A percentile compares a stretch with the other conserved stretches of the same genome.
phyloP scores from a whole-genome alignment of 1,140 invertebrate species.

The Gryon sp. region DNA sequence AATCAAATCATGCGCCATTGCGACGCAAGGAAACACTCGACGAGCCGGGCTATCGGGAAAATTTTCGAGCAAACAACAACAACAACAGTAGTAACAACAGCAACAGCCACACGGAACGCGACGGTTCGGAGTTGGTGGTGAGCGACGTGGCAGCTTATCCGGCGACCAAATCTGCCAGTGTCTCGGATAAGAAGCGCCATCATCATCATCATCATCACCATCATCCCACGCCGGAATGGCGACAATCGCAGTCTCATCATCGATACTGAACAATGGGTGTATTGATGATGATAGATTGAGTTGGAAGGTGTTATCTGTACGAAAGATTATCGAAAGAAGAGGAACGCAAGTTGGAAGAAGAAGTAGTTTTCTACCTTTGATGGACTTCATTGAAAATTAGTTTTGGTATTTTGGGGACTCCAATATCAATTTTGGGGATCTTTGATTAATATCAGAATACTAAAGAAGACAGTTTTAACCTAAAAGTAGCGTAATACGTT shows the following conservation, averaged over 20 bases:
- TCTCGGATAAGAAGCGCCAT: slow-evolving; percentile 85
- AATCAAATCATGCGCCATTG: slow-evolving; percentile 81
- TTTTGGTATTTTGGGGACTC: too few relatives aligned
- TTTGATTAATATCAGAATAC: too few relatives aligned
- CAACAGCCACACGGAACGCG: slow-evolving; percentile 83
- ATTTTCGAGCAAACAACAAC: slow-evolving; percentile 70
- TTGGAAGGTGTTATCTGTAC: too few relatives aligned
- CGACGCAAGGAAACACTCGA: slow-evolving; percentile 86
- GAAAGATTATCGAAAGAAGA: too few relatives aligned
- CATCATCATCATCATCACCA: slow-evolving; percentile 92
- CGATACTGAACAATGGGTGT: slow-evolving; percentile 73
- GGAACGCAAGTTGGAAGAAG: too few relatives aligned
- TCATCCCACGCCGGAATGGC: slow-evolving; percentile 79
- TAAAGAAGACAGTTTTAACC: too few relatives aligned
- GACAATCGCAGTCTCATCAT: slow-evolving; percentile 75
- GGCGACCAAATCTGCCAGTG: slow-evolving; percentile 76
- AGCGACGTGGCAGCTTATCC: slow-evolving; percentile 83
- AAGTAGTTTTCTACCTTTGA: too few relatives aligned
- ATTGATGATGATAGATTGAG: slow-evolving; percentile 24
- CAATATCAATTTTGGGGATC: too few relatives aligned
- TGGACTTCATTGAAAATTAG: too few relatives aligned
- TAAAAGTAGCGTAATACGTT: too few relatives aligned
- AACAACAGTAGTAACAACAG: slow-evolving; percentile 16
- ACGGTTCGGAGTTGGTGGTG: slow-evolving; percentile 90
- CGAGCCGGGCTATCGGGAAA: slow-evolving; percentile 81